Conservation (phyloP, 2,888 invertebrate species). For the Listrodromus nycthemerus region DNA sequence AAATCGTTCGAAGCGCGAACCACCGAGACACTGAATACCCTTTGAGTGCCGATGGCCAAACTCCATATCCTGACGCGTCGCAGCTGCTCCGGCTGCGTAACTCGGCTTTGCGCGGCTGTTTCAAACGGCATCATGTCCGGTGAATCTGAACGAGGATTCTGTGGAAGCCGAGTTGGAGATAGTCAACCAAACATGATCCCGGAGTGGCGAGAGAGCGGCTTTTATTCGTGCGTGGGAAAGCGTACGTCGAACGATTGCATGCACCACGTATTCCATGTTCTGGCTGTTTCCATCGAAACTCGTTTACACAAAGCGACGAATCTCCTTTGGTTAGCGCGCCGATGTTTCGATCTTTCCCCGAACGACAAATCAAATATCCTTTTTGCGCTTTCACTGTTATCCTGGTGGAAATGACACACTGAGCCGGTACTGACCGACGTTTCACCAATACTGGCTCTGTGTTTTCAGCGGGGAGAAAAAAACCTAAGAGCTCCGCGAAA, state of each 20-base stretch:
- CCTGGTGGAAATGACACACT: no score
- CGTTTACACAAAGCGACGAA: neutral
- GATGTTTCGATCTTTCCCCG: neutral
- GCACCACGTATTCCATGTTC: neutral
- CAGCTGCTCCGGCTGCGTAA: constrained; percentile 21
- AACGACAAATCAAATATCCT: neutral
- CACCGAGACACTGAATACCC: constrained; percentile 71
- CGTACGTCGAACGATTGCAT: neutral
- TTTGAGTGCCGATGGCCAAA: constrained; percentile 62
- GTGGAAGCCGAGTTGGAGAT: neutral
- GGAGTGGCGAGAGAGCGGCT: neutral
- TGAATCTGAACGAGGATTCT: constrained; percentile 35
- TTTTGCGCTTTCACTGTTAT: neutral
- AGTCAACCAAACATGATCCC: constrained; percentile 35
- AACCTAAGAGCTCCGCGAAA: neutral
- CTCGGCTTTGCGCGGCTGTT: constrained; percentile 29
- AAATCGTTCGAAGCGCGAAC: constrained; percentile 77
- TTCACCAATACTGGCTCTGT: no score
- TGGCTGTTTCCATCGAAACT: neutral
- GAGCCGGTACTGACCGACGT: no score
- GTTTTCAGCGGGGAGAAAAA: no score
- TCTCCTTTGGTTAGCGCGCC: neutral
- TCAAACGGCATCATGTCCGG: constrained; percentile 43
- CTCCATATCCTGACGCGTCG: constrained; percentile 3
- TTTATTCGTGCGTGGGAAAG: constrained; percentile 2